Percentiles rank a stretch among this genome's conserved stretches.
Evolutionary conservation across 1,140 invertebrate species (phyloP).

Genomic region (Achatina immaculata): DNA sequence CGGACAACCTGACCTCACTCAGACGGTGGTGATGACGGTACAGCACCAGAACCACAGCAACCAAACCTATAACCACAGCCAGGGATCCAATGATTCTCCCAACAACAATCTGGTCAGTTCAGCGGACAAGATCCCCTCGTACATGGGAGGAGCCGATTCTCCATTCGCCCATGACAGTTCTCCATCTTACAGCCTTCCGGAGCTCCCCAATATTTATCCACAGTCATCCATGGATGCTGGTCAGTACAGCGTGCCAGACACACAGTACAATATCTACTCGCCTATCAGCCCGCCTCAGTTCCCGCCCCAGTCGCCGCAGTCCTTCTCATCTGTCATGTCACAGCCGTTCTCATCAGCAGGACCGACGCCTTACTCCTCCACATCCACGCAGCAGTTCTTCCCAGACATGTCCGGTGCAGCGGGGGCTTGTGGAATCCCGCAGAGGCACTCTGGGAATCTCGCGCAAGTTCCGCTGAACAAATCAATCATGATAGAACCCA

Average conservation of each 20-base stretch:
- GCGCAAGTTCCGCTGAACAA: constrained; percentile 38
- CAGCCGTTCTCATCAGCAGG: neutral
- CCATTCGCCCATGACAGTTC: constrained; percentile 27
- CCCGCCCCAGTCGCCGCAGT: constrained; percentile 40
- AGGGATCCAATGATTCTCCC: constrained; percentile 52
- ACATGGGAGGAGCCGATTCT: constrained; percentile 29
- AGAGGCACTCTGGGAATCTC: constrained; percentile 36
- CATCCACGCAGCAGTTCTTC: constrained; percentile 14
- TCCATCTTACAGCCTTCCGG: constrained; percentile 41
- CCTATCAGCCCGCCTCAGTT: constrained; percentile 41
- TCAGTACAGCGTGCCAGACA: constrained; percentile 44
- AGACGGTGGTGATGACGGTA: constrained; percentile 76
- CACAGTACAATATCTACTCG: constrained; percentile 39
- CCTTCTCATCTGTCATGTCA: constrained; percentile 30
- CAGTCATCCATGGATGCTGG: constrained; percentile 19
- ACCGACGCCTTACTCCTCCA: constrained; percentile 33
- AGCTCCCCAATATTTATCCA: constrained; percentile 32
- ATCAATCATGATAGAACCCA: constrained; percentile 45
- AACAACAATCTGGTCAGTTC: constrained; percentile 65
- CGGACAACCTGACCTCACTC: constrained; percentile 88
- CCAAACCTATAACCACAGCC: constrained; percentile 49
- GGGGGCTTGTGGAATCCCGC: neutral
- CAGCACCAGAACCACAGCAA: constrained; percentile 51
- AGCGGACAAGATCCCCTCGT: constrained; percentile 53
- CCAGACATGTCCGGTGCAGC: neutral